phyloP scores from a whole-genome alignment of 2,113 vertebrate species.

The Tor tambroides region DNA sequence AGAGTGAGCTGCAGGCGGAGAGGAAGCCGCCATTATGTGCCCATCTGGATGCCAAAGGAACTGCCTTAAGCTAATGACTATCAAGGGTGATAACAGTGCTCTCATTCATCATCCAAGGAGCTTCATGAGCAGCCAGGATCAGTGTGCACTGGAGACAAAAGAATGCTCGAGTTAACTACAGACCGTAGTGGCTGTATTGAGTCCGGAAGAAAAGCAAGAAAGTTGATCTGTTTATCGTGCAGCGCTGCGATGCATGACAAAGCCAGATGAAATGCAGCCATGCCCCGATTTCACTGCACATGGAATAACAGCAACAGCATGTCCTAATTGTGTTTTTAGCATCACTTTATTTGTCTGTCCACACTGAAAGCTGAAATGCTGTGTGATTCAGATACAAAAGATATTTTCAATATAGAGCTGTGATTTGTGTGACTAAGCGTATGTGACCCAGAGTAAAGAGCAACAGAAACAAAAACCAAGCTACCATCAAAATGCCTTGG shows the following conservation, averaged over 20 bases:
- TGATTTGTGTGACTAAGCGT: not conserved
- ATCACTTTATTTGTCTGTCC: not conserved
- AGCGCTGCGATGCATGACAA: not conserved
- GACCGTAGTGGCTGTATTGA: not conserved
- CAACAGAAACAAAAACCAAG: not conserved
- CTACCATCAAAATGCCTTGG: not conserved
- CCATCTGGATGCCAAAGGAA: constrained; percentile 59
- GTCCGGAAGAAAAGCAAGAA: not conserved
- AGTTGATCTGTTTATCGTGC: not conserved
- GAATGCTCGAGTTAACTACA: not conserved
- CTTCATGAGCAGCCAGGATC: constrained; percentile 14
- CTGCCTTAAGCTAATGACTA: constrained; percentile 52
- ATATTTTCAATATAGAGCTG: not conserved
- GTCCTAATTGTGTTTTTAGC: not conserved
- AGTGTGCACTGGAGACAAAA: constrained; percentile 2
- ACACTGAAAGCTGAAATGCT: not conserved
- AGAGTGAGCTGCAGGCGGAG: constrained; percentile 46
- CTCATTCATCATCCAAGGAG: constrained; percentile 39
- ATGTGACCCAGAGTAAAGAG: not conserved
- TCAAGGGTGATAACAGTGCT: constrained; percentile 48
- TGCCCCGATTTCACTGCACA: not conserved
- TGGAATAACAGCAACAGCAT: not conserved
- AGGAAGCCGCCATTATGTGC: constrained; percentile 57
- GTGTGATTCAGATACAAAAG: not conserved
- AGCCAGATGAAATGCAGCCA: not conserved